A percentile compares a stretch with the other conserved stretches of the same genome.
phyloP scores from a whole-genome alignment of 2,888 invertebrate species.

The Spialia ferax region DNA sequence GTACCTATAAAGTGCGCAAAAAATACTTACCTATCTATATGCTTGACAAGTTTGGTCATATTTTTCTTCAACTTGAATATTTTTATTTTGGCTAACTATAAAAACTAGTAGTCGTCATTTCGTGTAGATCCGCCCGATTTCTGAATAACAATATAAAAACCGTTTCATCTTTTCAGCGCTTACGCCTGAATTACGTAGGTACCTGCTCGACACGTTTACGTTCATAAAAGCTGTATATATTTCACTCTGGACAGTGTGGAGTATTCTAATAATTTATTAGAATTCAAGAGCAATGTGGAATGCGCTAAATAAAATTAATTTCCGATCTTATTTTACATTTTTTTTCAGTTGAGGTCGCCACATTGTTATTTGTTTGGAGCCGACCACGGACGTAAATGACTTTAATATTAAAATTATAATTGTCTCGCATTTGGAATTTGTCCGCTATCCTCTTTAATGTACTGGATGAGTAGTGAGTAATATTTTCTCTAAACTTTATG shows the following conservation, averaged over 20 bases:
- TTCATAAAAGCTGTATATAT: constrained; percentile 44
- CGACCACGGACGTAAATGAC: background rate
- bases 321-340: constrained; percentile 19
- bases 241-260: constrained; percentile 41
- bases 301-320: constrained; percentile 40
- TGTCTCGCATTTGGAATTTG: constrained; percentile 2
- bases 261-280: constrained; percentile 43
- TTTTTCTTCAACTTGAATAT: constrained; percentile 50
- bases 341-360: constrained; percentile 11
- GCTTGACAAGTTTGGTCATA: constrained; percentile 53
- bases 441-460: background rate
- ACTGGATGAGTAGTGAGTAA: background rate
- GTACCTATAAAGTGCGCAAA: constrained; percentile 58
- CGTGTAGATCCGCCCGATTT: constrained; percentile 23
- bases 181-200: constrained; percentile 41
- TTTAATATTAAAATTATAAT: constrained; percentile 9
- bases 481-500: constrained; percentile 1
- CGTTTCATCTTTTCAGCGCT: constrained; percentile 29
- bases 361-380: background rate
- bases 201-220: constrained; percentile 43
- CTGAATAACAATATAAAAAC: constrained; percentile 10
- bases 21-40: constrained; percentile 51
- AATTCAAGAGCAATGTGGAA: constrained; percentile 39
- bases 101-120: constrained; percentile 2
- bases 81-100: constrained; percentile 15